Percentiles rank a stretch among this genome's conserved stretches.
These are phyloP conservation scores for Phoeniculus purpureus DNA, from an alignment of 2,797 vertebrate species.

Conservation along the genomic window DNA sequence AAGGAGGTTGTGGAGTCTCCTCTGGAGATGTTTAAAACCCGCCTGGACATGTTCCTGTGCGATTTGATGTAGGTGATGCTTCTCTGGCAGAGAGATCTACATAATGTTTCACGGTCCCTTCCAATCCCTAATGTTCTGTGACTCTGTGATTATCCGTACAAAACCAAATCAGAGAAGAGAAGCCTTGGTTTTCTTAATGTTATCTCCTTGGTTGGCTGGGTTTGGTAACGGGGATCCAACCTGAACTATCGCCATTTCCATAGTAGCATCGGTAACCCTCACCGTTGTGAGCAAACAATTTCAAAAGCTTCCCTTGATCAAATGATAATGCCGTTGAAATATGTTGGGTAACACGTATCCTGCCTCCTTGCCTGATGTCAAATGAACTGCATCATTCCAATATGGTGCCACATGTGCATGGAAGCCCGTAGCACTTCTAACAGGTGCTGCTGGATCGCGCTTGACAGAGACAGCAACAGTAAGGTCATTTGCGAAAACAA, in stretches of 20 bases:
- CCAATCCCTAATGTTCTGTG: too few species aligned
- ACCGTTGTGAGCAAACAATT: not conserved
- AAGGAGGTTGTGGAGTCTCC: too few species aligned
- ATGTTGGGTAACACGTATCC: constrained; percentile 52
- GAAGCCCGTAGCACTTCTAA: constrained; percentile 79
- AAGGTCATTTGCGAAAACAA: constrained; percentile 73
- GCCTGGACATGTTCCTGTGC: too few species aligned
- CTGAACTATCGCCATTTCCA: constrained; percentile 46
- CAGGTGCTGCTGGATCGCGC: constrained; percentile 82
- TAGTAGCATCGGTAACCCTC: not conserved
- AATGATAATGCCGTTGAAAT: constrained; percentile 47
- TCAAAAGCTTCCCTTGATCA: constrained; percentile 22
- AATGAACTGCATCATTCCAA: constrained; percentile 91
- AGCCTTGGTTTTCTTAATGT: constrained; percentile 29
- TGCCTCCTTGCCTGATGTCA: constrained; percentile 83
- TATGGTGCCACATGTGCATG: constrained; percentile 90
- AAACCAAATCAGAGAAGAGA: not conserved
- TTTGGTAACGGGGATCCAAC: constrained; percentile 68
- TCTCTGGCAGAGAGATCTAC: too few species aligned
- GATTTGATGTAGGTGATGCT: too few species aligned
- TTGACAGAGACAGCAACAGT: constrained; percentile 63
- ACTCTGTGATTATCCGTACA: constrained; percentile 50
- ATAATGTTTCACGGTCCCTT: too few species aligned
- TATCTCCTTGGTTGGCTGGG: constrained; percentile 64
- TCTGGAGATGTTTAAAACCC: too few species aligned